These are phyloP conservation scores for Butastur rufipennis DNA, from an alignment of 2,113 vertebrate genomes.

Conservation along the genomic window DNA sequence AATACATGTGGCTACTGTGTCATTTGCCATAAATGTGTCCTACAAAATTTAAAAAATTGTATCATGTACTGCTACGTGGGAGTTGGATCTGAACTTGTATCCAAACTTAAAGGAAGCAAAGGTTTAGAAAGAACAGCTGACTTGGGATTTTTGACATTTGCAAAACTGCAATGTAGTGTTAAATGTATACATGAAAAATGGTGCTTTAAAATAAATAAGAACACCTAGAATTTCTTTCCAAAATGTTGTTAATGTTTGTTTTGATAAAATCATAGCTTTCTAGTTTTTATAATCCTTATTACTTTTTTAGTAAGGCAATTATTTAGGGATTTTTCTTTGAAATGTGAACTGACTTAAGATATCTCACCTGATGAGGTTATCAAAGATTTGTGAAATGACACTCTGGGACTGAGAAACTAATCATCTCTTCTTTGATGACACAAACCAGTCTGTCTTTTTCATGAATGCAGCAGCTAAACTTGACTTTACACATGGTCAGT, in stretches of 20 bases:
- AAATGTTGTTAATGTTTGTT: not conserved
- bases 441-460: not conserved
- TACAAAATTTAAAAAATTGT: not conserved
- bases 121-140: not conserved
- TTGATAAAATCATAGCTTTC: not conserved
- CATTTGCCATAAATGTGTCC: not conserved
- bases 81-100: not conserved
- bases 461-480: not conserved
- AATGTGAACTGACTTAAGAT: not conserved
- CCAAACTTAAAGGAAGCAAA: not conserved
- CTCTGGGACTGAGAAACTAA: not conserved
- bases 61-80: fast-evolving
- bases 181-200: not conserved
- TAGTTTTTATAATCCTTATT: not conserved
- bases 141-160: not conserved
- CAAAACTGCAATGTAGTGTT: not conserved
- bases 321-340: slow-evolving; percentile 10
- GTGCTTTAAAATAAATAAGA: not conserved
- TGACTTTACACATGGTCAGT: not conserved
- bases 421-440: not conserved
- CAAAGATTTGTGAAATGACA: slow-evolving; percentile 25
- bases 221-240: not conserved
- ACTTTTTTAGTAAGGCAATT: not conserved
- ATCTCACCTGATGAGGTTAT: slow-evolving; percentile 35
- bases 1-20: not conserved